A percentile compares a stretch with the other conserved stretches of the same genome.
Conservation (phyloP, 53 echinoderm and acorn worm species). For the Patiria pectinifera region DNA sequence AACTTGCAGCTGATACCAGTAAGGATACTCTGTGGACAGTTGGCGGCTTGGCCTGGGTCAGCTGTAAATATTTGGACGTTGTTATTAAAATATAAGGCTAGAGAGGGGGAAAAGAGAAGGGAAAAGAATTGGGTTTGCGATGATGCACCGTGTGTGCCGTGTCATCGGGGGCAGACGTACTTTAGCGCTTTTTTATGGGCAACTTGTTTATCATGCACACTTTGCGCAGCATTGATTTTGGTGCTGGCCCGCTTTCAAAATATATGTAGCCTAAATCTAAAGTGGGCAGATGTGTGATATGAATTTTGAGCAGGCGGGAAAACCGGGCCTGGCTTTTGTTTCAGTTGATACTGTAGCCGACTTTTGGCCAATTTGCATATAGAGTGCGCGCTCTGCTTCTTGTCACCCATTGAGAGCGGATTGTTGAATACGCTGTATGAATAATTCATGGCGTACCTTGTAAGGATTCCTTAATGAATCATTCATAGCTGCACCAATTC, state of each 20-base stretch:
- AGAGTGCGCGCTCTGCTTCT: background rate
- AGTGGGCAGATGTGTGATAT: constrained; percentile 59
- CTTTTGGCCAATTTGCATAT: constrained; percentile 33
- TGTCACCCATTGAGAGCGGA: constrained; percentile 30
- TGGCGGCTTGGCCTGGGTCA: constrained; percentile 52
- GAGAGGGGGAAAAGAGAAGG: background rate
- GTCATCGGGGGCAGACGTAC: constrained; percentile 52
- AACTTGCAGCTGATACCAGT: constrained; percentile 58
- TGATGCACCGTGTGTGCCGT: constrained; percentile 35
- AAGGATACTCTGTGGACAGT: constrained; percentile 54
- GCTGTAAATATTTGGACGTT: constrained; percentile 65
- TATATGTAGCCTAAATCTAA: constrained; percentile 63
- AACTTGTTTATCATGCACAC: constrained; percentile 55
- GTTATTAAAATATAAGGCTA: constrained; percentile 57
- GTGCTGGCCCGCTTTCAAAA: constrained; percentile 51
- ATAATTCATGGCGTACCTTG: constrained; percentile 24
- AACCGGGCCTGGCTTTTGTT: constrained; percentile 40
- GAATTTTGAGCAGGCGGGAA: constrained; percentile 36
- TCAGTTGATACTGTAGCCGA: constrained; percentile 46
- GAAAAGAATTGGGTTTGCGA: background rate
- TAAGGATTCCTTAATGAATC: constrained; percentile 12
- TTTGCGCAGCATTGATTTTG: constrained; percentile 62
- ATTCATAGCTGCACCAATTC: constrained; percentile 2
- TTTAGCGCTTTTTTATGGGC: constrained; percentile 33
- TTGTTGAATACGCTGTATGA: constrained; percentile 23